Base-by-base conservation (phyloP, 92 coral and sea anemone species). In the Epizoanthus ramosus region DNA sequence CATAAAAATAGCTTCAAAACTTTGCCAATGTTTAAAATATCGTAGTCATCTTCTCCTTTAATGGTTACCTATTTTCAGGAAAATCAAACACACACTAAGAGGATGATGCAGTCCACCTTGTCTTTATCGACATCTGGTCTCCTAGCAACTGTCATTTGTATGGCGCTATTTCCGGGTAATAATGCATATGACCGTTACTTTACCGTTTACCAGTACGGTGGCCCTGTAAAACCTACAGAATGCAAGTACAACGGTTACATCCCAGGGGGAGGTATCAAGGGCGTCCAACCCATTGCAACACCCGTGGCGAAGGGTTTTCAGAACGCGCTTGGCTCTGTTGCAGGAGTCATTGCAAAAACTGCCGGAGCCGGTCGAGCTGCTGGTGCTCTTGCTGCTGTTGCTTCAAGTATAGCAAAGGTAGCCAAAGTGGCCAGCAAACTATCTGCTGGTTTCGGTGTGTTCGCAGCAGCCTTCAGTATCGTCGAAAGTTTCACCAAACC, bases 401-500 rank as follows among this genome's bases (percentile, higher is more conserved):
- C 47, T 45, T 18, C 66, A 3, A 23, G 67, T 5, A 61, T 69
- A 8, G 21, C n/a, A 28, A 45, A 45, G 12, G 52, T 21, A 13
- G 56, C 74, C 22, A 69, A 23, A 69, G 74, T 23, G 21, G 74
- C 12, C 56, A 69, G 8, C 19, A 18, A 10, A 23, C 52, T 45
- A 5, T 35, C 74, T 23, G 56, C 47, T 35, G 47, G 52, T 2
- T 69, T 69, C 45, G 50, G 39, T 2, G 39, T 69, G 6, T 19
- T 69, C 56, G 74, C 52, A 16, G 39, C 74, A 8, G 74, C 74
- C 15, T 69, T 69, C 31, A 39, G 74, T 39, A 35, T 25, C n/a
- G 39, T 69, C 12, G 74, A 14, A 3, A 19, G 37, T 7, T 45
- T 69, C 21, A 69, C 74, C 10, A 45, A 35, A 28, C 74, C 74